Evolutionary conservation across 2,888 invertebrate species (phyloP).

Genomic region (Acleris sparsana): DNA sequence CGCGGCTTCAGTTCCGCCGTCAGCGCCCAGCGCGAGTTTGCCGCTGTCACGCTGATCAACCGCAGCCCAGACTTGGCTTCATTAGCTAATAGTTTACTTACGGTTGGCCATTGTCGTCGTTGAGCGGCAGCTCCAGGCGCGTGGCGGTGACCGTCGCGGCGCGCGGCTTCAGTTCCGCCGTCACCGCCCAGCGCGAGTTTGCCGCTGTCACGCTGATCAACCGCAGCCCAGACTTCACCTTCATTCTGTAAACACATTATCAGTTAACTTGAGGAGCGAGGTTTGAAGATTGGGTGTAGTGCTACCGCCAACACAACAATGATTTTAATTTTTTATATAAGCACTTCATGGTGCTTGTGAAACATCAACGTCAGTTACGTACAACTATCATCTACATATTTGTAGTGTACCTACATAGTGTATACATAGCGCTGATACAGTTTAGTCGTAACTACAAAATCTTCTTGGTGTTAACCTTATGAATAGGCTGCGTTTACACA

Average conservation of each 20-base stretch:
- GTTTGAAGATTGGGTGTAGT: too few species aligned
- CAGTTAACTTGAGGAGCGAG: not conserved
- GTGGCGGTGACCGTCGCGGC: constrained; percentile 95
- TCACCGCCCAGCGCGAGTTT: constrained; percentile 92
- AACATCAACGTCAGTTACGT: too few species aligned
- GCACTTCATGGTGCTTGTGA: too few species aligned
- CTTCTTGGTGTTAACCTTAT: too few species aligned
- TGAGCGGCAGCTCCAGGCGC: constrained; percentile 77
- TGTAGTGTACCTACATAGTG: too few species aligned
- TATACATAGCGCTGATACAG: too few species aligned
- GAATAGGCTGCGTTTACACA: too few species aligned
- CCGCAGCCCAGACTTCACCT: constrained; percentile 94
- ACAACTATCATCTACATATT: too few species aligned
- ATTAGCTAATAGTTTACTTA: constrained; percentile 53
- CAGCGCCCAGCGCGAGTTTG: constrained; percentile 92
- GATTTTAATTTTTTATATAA: too few species aligned
- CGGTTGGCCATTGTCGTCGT: constrained; percentile 68
- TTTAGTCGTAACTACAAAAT: too few species aligned
- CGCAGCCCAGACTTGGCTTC: constrained; percentile 94
- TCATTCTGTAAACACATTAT: constrained; percentile 85
- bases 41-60: constrained; percentile 92
- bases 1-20: constrained; percentile 94
- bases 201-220: constrained; percentile 92
- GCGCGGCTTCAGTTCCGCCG: constrained; percentile 93
- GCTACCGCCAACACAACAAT: too few species aligned